Conservation (phyloP, 1,140 invertebrate species). For the Caenorhabditis latens region DNA sequence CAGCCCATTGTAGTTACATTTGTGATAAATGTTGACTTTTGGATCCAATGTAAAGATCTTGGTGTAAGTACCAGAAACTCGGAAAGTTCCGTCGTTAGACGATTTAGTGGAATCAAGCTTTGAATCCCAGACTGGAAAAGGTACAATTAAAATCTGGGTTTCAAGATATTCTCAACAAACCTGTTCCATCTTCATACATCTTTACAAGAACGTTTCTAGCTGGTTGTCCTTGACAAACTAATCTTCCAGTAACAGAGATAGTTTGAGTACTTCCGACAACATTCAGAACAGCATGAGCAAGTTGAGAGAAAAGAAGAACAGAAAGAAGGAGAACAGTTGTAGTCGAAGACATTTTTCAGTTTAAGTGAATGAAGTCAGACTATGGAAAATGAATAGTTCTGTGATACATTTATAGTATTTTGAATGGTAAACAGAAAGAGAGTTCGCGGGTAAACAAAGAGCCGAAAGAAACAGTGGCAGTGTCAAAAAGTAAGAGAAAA, state of each 20-base stretch:
- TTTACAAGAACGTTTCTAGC: constrained; percentile 28
- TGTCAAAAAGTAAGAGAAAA: not conserved
- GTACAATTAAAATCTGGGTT: not conserved
- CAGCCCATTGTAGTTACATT: constrained; percentile 45
- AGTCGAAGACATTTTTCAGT: constrained; percentile 1
- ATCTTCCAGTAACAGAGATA: constrained; percentile 7
- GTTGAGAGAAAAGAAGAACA: not conserved
- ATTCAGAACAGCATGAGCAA: constrained; percentile 12
- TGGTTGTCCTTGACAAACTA: constrained; percentile 36
- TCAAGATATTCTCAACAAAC: not conserved
- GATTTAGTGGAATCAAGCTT: constrained; percentile 32
- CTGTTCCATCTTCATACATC: constrained; percentile 45
- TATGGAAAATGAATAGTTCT: not conserved
- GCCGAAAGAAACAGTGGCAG: constrained; percentile 7
- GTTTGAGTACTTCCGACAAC: constrained; percentile 38
- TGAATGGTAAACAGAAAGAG: not conserved
- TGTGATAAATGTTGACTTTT: constrained; percentile 37
- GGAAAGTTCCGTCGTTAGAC: constrained; percentile 29
- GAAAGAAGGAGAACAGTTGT: not conserved
- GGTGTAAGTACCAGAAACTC: constrained; percentile 14
- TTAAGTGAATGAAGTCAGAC: not conserved
- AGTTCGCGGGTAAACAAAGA: constrained; percentile 35
- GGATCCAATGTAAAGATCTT: constrained; percentile 54
- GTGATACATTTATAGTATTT: not conserved
- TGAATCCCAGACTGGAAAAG: constrained; percentile 21